phyloP scores from a whole-genome alignment of 2,888 invertebrate species.

The Chrysomela aeneicollis region DNA sequence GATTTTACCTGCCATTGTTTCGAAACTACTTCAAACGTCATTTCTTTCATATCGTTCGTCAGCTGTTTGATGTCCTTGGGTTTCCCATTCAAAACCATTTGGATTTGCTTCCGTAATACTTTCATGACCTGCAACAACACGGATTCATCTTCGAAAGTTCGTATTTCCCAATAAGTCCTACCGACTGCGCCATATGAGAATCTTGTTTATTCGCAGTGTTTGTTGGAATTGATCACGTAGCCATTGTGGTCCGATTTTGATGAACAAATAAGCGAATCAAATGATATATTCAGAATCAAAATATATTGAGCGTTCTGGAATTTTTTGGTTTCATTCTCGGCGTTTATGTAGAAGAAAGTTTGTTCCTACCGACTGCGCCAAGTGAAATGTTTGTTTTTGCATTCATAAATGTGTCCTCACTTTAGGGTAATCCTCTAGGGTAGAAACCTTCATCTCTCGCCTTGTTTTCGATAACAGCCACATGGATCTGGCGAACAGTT shows the following conservation, averaged over 20 bases:
- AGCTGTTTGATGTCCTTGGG: conserved; percentile 53
- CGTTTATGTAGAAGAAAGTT: no score
- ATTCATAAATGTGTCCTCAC: conserved; percentile 44
- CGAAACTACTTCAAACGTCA: conserved; percentile 52
- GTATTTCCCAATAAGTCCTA: neutral
- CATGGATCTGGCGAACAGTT: conserved; percentile 58
- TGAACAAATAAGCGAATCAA: no score
- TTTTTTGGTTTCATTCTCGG: no score
- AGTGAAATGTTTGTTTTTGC: no score
- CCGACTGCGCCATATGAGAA: neutral
- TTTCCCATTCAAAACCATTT: conserved; percentile 52
- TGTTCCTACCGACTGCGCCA: no score
- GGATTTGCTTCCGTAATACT: conserved; percentile 55
- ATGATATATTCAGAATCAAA: no score
- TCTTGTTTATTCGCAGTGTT: no score
- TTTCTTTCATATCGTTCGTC: conserved; percentile 50
- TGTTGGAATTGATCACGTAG: no score
- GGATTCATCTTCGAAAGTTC: no score
- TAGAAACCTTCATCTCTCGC: conserved; percentile 58
- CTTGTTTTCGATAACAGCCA: conserved; percentile 57
- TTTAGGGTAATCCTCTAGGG: conserved; percentile 56
- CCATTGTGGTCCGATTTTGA: no score
- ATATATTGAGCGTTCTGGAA: no score
- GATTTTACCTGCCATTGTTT: conserved; percentile 53
- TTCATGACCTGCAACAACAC: conserved; percentile 51